Conservation (phyloP, 2,888 invertebrate genomes). For the Abrostola triplasia region DNA sequence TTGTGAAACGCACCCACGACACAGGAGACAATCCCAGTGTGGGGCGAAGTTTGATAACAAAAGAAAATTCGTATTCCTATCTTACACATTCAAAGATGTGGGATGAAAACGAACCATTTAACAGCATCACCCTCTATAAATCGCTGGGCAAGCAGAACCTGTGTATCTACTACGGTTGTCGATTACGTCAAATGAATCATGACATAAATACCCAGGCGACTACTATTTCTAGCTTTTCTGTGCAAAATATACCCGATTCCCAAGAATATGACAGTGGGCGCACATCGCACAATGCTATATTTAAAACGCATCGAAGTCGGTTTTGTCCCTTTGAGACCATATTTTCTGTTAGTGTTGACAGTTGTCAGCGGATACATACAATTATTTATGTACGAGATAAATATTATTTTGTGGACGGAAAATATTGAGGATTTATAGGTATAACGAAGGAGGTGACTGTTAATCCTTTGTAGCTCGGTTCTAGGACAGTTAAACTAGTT, state of each 20-base stretch:
- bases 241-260: constrained; percentile 53
- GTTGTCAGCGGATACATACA: constrained; percentile 17
- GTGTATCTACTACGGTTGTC: constrained; percentile 36
- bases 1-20: too few species aligned
- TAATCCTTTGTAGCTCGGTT: background rate
- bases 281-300: constrained; percentile 52
- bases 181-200: constrained; percentile 53
- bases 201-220: constrained; percentile 50
- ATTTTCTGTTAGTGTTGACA: constrained; percentile 32
- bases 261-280: constrained; percentile 43
- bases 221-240: constrained; percentile 41
- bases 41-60: too few species aligned
- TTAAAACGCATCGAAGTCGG: constrained; percentile 34
- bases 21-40: too few species aligned
- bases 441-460: background rate
- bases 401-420: background rate
- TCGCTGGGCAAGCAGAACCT: constrained; percentile 23
- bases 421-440: background rate
- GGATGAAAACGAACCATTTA: constrained; percentile 14
- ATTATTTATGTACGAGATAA: constrained; percentile 1
- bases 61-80: too few species aligned
- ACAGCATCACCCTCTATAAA: constrained; percentile 42
- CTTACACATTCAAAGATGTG: too few species aligned
- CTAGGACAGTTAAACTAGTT: too few species aligned
- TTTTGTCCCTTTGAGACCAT: constrained; percentile 18